Conservation (phyloP, 2,797 vertebrate genomes). For the Telmatherina bonti region DNA sequence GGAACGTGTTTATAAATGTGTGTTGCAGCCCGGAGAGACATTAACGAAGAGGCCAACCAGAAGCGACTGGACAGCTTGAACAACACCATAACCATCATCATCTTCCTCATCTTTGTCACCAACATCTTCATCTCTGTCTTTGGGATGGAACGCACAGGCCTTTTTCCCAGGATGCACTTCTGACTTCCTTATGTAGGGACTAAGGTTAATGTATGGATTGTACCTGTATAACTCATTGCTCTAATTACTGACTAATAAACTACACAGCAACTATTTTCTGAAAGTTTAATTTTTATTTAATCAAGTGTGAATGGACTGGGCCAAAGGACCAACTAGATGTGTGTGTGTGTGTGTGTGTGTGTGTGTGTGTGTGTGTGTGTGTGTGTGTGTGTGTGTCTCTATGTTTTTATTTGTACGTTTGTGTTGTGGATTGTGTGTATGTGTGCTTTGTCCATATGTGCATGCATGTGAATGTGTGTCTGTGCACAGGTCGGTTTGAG, state of each 20-base stretch:
- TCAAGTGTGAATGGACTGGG: conserved; percentile 44
- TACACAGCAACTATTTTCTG: conserved; percentile 23
- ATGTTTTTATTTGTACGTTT: conserved; percentile 36
- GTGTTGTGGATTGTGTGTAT: conserved; percentile 15
- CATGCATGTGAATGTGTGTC: conserved; percentile 24
- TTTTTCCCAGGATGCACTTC: conserved; percentile 84
- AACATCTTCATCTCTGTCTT: conserved; percentile 94
- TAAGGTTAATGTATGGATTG: neutral
- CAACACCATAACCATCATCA: conserved; percentile 85
- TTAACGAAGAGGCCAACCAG: conserved; percentile 88
- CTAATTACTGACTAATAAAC: conserved; percentile 59
- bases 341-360: too few relatives aligned
- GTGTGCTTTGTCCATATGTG: conserved; percentile 16
- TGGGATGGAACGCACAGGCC: conserved; percentile 89
- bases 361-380: too few relatives aligned
- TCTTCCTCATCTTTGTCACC: too few relatives aligned
- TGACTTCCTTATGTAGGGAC: conserved; percentile 36
- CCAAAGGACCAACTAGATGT: conserved; percentile 52
- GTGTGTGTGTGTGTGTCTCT: conserved; percentile 52
- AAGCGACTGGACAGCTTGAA: conserved; percentile 88
- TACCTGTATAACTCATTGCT: conserved; percentile 23
- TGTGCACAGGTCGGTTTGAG: conserved; percentile 67
- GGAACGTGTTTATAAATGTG: conserved; percentile 35
- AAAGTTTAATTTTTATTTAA: conserved; percentile 8
- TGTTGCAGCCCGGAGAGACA: conserved; percentile 87